phyloP scores from a whole-genome alignment of 2,113 vertebrate species.

The Melospiza georgiana region DNA sequence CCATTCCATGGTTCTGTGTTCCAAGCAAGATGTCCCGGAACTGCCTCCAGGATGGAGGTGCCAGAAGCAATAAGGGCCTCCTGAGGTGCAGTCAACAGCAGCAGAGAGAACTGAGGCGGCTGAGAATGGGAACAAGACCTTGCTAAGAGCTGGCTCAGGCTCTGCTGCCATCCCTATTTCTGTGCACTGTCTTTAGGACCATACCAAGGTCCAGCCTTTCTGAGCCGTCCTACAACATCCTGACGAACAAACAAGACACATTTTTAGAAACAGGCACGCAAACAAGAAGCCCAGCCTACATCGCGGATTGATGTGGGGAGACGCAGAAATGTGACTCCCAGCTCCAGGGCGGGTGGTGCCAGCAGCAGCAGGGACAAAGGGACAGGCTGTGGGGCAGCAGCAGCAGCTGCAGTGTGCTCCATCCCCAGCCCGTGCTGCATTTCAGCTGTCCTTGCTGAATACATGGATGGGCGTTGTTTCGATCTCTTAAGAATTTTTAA shows the following conservation, averaged over 20 bases:
- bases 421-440: neutral
- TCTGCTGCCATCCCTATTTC: neutral
- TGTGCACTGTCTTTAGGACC: neutral
- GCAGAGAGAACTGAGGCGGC: neutral
- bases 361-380: neutral
- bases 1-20: neutral
- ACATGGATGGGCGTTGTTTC: neutral
- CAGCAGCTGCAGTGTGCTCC: neutral
- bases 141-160: neutral
- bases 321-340: neutral
- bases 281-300: neutral
- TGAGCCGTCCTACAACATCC: neutral
- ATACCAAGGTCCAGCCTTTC: neutral
- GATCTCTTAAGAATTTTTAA: neutral
- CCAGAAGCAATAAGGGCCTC: neutral
- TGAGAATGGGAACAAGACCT: neutral
- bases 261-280: neutral
- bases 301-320: neutral
- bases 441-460: neutral
- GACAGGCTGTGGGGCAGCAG: neutral
- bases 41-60: neutral
- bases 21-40: neutral
- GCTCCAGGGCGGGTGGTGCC: neutral
- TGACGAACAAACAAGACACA: neutral
- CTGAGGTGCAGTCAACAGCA: neutral